Percentiles rank a stretch among this genome's conserved stretches.
Conservation (phyloP, 2,888 invertebrate species). For the Drosophila borealis region DNA sequence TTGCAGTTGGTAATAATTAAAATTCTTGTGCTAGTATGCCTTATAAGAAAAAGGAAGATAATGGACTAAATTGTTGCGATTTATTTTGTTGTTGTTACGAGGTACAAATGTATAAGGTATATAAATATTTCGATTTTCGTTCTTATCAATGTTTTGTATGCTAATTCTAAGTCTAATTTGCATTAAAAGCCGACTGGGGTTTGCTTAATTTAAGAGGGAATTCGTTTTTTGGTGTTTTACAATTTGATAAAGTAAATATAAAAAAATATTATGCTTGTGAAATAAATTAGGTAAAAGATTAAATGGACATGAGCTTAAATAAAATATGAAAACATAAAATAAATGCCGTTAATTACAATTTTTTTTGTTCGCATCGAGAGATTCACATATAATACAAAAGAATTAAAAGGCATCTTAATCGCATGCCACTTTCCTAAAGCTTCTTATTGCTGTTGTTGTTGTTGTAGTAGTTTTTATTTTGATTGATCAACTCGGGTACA, state of each 20-base stretch:
- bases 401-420: constrained; percentile 36
- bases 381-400: constrained; percentile 61
- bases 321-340: constrained; percentile 38
- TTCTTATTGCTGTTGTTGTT: constrained; percentile 37
- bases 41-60: constrained; percentile 53
- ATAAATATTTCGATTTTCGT: constrained; percentile 37
- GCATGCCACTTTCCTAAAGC: constrained; percentile 62
- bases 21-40: constrained; percentile 49
- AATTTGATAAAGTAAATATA: constrained; percentile 24
- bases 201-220: constrained; percentile 23
- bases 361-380: constrained; percentile 47
- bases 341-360: constrained; percentile 58
- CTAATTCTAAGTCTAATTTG: constrained; percentile 56
- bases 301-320: constrained; percentile 45
- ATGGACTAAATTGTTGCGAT: constrained; percentile 50
- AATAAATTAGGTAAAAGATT: constrained; percentile 61
- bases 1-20: constrained; percentile 25
- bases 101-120: constrained; percentile 69
- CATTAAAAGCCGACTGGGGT: constrained; percentile 57
- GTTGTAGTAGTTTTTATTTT: constrained; percentile 40
- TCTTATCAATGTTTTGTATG: constrained; percentile 37
- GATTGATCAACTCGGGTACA: constrained; percentile 40
- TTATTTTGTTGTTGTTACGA: constrained; percentile 32
- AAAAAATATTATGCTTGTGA: constrained; percentile 41
- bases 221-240: constrained; percentile 55